Conservation (phyloP, 1,140 invertebrate species). For the Platorchestia sp. region DNA sequence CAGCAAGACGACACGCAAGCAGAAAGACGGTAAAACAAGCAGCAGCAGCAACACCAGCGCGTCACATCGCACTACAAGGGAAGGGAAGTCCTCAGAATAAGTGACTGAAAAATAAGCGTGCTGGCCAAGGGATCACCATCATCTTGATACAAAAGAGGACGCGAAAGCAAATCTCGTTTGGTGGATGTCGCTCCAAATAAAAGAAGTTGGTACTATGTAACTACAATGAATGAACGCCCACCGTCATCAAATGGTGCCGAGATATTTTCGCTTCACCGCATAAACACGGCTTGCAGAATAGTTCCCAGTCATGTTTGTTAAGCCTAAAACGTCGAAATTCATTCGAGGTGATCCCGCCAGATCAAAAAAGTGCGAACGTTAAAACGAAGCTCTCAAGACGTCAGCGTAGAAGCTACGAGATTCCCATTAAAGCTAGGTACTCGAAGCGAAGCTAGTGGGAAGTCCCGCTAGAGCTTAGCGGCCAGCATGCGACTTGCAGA, state of each 20-base stretch:
- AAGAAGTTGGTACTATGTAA: neutral
- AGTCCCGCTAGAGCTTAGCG: constrained; percentile 56
- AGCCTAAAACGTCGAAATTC: neutral
- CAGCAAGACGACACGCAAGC: neutral
- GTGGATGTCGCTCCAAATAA: neutral
- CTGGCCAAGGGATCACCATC: neutral
- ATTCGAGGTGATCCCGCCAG: neutral
- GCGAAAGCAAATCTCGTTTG: neutral
- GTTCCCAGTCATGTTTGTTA: neutral
- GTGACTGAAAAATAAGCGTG: neutral
- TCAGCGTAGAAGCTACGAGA: neutral
- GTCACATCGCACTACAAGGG: neutral
- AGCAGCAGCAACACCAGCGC: neutral
- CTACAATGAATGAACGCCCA: neutral
- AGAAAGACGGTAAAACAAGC: too few relatives aligned
- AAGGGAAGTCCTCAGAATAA: neutral
- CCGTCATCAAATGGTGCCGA: neutral
- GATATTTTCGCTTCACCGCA: neutral
- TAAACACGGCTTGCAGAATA: neutral
- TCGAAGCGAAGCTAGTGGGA: neutral
- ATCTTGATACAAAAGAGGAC: neutral
- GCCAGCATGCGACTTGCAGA: constrained; percentile 97
- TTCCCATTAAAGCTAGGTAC: neutral
- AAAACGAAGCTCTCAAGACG: neutral
- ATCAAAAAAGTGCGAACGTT: too few relatives aligned